phyloP scores from a whole-genome alignment of 1,140 invertebrate genomes.

The Pseudoatta argentina region DNA sequence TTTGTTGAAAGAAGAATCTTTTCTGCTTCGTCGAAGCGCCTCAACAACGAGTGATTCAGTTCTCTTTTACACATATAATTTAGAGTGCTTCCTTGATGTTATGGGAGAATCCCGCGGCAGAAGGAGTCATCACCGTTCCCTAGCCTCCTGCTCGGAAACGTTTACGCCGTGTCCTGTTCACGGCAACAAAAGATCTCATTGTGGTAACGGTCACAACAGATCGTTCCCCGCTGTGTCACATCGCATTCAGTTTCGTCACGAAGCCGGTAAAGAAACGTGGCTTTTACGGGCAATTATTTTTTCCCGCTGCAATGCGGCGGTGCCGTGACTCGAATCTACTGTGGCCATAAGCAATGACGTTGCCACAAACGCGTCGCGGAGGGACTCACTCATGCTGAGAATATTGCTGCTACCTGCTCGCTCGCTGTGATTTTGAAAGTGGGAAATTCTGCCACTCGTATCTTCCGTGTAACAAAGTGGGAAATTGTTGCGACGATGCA shows the following conservation, averaged over 20 bases:
- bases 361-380: conserved; percentile 54
- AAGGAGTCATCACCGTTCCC: conserved; percentile 73
- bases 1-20: conserved; percentile 14
- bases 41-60: conserved; percentile 66
- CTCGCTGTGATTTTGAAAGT: conserved; percentile 35
- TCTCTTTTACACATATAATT: conserved; percentile 49
- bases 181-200: conserved; percentile 75
- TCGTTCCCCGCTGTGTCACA: conserved; percentile 76
- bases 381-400: conserved; percentile 55
- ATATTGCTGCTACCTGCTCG: conserved; percentile 56
- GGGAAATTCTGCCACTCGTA: conserved; percentile 2
- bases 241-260: conserved; percentile 70
- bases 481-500: neutral
- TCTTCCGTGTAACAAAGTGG: neutral
- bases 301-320: conserved; percentile 46
- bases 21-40: conserved; percentile 17
- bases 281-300: conserved; percentile 79
- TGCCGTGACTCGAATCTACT: conserved; percentile 30
- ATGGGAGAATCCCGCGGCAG: conserved; percentile 64
- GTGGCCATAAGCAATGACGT: conserved; percentile 46
- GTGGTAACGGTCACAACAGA: conserved; percentile 79
- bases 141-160: conserved; percentile 67
- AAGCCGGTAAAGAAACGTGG: conserved; percentile 70
- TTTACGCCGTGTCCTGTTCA: conserved; percentile 71
- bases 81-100: conserved; percentile 32